Conservation (phyloP, 2,113 vertebrate species). For the Atlantisia rogersi region DNA sequence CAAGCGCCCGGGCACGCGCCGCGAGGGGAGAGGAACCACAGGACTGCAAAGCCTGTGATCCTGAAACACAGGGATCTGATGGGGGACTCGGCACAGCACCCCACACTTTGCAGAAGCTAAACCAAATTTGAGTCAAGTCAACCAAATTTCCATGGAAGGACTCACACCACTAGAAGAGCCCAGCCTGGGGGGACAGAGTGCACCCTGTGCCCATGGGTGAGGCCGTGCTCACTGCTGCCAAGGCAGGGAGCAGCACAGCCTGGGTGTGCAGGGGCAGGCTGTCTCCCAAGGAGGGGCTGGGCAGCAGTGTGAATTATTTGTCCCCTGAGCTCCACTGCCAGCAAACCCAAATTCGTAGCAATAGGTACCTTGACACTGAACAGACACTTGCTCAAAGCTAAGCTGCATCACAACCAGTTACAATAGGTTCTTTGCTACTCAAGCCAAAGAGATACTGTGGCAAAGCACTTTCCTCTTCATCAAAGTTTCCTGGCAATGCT, state of each 20-base stretch:
- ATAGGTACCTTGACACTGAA: not conserved
- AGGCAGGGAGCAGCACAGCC: not conserved
- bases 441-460: not conserved
- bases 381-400: not conserved
- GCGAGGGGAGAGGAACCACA: not conserved
- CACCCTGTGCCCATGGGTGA: not conserved
- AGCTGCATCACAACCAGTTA: not conserved
- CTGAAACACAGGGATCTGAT: not conserved
- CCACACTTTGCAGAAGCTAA: not conserved
- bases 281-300: not conserved
- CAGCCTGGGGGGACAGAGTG: not conserved
- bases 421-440: not conserved
- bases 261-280: no score
- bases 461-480: not conserved
- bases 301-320: not conserved
- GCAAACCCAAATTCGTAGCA: not conserved
- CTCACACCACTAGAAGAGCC: not conserved
- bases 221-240: accelerated
- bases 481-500: not conserved
- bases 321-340: not conserved
- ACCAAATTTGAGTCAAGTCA: not conserved
- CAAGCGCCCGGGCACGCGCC: not conserved
- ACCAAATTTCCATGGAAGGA: not conserved
- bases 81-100: not conserved
- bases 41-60: not conserved